Conservation (phyloP, 2,888 invertebrate genomes). For the Apamea sordens region DNA sequence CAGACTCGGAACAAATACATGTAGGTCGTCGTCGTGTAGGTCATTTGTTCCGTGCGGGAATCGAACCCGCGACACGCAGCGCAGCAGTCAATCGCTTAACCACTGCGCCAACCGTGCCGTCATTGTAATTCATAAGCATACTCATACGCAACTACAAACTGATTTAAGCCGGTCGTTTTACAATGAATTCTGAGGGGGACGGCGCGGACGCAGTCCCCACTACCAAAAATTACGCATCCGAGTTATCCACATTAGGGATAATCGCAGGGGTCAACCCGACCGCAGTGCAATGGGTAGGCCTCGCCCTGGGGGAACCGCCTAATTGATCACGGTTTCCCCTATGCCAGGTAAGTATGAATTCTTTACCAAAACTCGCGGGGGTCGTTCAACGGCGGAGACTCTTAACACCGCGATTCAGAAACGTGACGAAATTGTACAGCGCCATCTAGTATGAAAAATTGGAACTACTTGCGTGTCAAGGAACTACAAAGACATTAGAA, state of each 20-base stretch:
- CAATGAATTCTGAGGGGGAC: background rate
- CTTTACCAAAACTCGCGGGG: background rate
- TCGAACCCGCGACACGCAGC: no score
- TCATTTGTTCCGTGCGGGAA: no score
- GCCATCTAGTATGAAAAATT: constrained; percentile 11
- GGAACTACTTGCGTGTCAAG: background rate
- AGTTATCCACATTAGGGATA: constrained; percentile 38
- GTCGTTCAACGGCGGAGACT: constrained; percentile 13
- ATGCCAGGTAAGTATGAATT: constrained; percentile 36
- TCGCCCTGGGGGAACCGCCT: constrained; percentile 39
- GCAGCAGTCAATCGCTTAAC: no score
- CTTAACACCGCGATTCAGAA: constrained; percentile 31
- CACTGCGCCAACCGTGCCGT: no score
- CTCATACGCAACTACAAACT: no score
- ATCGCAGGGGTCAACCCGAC: constrained; percentile 31
- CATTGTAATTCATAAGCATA: no score
- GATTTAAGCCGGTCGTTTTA: no score
- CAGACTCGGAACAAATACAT: no score
- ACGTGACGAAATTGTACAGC: constrained; percentile 5
- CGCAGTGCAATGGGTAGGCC: constrained; percentile 37
- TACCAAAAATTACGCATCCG: constrained; percentile 32
- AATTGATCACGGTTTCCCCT: constrained; percentile 29
- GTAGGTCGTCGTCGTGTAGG: no score
- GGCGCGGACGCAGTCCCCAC: constrained; percentile 39
- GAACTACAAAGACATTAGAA: background rate